A percentile compares a stretch with the other conserved stretches of the same genome.
Evolutionary conservation across 2,888 invertebrate genomes (phyloP).

Genomic region (Apamea epomidion): DNA sequence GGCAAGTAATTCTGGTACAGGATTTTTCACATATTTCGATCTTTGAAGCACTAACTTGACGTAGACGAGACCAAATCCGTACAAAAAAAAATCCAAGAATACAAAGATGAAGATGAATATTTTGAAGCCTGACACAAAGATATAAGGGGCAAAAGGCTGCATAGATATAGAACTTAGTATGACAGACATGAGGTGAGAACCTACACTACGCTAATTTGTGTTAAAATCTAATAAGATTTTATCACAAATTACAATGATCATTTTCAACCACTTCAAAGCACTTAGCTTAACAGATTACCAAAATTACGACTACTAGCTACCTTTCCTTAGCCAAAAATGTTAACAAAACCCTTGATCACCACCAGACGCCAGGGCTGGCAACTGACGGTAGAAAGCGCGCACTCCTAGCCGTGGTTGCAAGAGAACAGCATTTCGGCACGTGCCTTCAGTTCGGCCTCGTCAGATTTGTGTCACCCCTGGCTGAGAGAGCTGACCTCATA

Average conservation of each 20-base stretch:
- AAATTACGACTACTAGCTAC: not conserved
- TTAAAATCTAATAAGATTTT: too few species aligned
- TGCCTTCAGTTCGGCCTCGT: constrained; percentile 95
- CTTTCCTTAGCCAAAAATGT: not conserved
- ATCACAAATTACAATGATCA: too few species aligned
- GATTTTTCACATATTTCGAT: too few species aligned
- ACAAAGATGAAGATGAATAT: not conserved
- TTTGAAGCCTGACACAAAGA: not conserved
- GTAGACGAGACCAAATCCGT: not conserved
- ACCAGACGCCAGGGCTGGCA: constrained; percentile 85
- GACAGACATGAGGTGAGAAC: not conserved
- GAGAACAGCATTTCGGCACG: constrained; percentile 95
- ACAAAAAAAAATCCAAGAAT: not conserved
- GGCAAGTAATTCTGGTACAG: not conserved
- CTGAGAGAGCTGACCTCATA: constrained; percentile 94
- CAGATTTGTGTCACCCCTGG: constrained; percentile 94
- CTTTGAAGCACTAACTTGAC: not conserved
- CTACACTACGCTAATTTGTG: too few species aligned
- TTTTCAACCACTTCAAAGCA: not conserved
- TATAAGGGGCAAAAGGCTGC: not conserved
- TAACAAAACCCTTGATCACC: constrained; percentile 30
- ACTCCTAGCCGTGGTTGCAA: constrained; percentile 93
- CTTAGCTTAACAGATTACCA: not conserved
- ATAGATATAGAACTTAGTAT: not conserved
- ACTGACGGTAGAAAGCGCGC: constrained; percentile 92